These are phyloP conservation scores for Gobiocypris rarus DNA, from an alignment of 2,113 vertebrate species.

Conservation along the genomic window DNA sequence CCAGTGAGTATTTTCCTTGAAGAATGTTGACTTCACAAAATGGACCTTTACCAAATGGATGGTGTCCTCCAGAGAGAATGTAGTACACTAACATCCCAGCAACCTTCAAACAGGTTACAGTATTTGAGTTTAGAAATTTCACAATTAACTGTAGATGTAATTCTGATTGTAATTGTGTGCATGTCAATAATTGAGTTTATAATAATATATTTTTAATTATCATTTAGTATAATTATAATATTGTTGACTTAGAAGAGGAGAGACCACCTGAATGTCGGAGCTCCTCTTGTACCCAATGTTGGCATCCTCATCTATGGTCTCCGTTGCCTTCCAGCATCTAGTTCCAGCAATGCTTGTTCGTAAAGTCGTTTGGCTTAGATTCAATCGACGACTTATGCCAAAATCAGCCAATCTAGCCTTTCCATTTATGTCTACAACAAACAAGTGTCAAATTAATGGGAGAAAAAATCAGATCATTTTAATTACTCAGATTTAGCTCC, in stretches of 20 bases:
- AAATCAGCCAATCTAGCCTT: slow-evolving; percentile 69
- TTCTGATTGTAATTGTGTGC: too few species aligned
- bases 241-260: not conserved
- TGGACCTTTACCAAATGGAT: slow-evolving; percentile 64
- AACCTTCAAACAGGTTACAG: slow-evolving; percentile 54
- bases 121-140: not conserved
- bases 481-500: not conserved
- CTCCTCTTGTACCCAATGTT: slow-evolving; percentile 61
- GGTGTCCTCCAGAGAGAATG: slow-evolving; percentile 68
- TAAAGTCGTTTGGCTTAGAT: slow-evolving; percentile 53
- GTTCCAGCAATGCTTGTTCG: slow-evolving; percentile 65
- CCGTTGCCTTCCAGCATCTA: slow-evolving; percentile 69
- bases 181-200: too few species aligned
- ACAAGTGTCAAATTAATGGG: not conserved
- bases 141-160: too few species aligned
- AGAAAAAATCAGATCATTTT: not conserved
- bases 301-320: slow-evolving; percentile 51
- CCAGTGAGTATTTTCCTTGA: slow-evolving; percentile 57
- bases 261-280: slow-evolving; percentile 69
- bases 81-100: slow-evolving; percentile 74
- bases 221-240: not conserved
- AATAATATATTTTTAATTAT: not conserved
- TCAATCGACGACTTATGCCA: slow-evolving; percentile 67
- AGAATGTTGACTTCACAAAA: slow-evolving; percentile 57
- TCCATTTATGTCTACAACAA: slow-evolving; percentile 55